These are phyloP conservation scores for Thecocarcelia acutangulata DNA, from an alignment of 2,888 invertebrate species.

Conservation along the genomic window DNA sequence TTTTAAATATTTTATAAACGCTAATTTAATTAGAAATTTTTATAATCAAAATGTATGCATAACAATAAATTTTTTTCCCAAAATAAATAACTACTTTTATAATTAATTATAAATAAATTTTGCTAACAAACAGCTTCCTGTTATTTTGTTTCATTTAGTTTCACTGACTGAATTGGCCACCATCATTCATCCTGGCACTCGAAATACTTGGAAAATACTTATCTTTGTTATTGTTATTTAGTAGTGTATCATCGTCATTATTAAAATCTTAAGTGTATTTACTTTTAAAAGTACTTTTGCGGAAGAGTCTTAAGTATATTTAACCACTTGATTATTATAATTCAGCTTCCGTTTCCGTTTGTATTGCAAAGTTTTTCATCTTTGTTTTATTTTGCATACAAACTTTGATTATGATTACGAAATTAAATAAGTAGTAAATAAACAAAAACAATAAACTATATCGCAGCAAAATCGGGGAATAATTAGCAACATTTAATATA, in stretches of 20 bases:
- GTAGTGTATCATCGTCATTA: background rate
- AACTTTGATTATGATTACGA: slow-evolving; percentile 59
- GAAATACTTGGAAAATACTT: slow-evolving; percentile 9
- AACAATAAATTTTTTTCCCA: background rate
- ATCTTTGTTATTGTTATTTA: slow-evolving; percentile 33
- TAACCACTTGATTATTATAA: slow-evolving; percentile 68
- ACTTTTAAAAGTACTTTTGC: slow-evolving; percentile 62
- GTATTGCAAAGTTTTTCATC: slow-evolving; percentile 11
- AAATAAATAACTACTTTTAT: background rate
- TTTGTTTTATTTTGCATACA: slow-evolving; percentile 31
- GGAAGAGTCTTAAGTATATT: slow-evolving; percentile 63
- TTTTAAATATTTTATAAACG: too few relatives aligned
- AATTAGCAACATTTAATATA: background rate
- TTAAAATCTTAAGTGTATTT: slow-evolving; percentile 65
- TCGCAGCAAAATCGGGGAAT: background rate
- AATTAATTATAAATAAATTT: slow-evolving; percentile 10
- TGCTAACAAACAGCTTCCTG: background rate
- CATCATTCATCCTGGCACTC: background rate
- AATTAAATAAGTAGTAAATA: slow-evolving; percentile 54
- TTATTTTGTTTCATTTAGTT: background rate
- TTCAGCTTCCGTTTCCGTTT: slow-evolving; percentile 65
- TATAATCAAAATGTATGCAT: too few relatives aligned
- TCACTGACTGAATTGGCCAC: slow-evolving; percentile 17
- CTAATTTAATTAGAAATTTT: too few relatives aligned
- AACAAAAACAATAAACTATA: slow-evolving; percentile 25